A percentile compares a stretch with the other conserved stretches of the same genome.
These are phyloP conservation scores for Gastrophryne carolinensis DNA, from an alignment of 2,797 vertebrate genomes.

Conservation along the genomic window DNA sequence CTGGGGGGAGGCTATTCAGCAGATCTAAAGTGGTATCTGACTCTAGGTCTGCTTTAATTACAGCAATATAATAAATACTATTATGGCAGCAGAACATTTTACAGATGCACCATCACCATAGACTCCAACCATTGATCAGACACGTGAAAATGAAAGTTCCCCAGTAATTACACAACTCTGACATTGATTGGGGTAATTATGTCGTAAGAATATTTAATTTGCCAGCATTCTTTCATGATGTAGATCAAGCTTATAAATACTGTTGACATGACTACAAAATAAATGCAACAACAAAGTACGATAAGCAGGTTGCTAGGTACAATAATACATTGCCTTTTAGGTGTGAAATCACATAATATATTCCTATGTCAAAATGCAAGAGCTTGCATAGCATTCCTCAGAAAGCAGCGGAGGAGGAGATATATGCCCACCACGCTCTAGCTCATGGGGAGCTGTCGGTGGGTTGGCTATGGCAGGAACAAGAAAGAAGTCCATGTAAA, in stretches of 20 bases:
- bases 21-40: too few species aligned
- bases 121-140: not conserved
- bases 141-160: not conserved
- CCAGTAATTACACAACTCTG: not conserved
- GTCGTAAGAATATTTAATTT: not conserved
- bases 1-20: too few species aligned
- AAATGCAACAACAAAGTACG: not conserved
- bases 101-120: not conserved
- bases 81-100: not conserved
- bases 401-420: not conserved
- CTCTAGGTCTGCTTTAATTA: too few species aligned
- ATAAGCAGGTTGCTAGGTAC: not conserved
- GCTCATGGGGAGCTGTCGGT: not conserved
- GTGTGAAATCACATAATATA: not conserved
- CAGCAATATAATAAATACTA: not conserved
- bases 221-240: not conserved
- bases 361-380: conserved; percentile 6
- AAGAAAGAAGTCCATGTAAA: conserved; percentile 2
- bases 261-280: not conserved
- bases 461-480: not conserved
- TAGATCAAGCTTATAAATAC: not conserved
- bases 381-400: conserved; percentile 26
- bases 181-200: conserved; percentile 4
- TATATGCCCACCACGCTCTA: not conserved
- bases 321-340: not conserved